Base-by-base conservation (phyloP, 2,888 invertebrate species). In the Mesodorylaimus sp. region DNA sequence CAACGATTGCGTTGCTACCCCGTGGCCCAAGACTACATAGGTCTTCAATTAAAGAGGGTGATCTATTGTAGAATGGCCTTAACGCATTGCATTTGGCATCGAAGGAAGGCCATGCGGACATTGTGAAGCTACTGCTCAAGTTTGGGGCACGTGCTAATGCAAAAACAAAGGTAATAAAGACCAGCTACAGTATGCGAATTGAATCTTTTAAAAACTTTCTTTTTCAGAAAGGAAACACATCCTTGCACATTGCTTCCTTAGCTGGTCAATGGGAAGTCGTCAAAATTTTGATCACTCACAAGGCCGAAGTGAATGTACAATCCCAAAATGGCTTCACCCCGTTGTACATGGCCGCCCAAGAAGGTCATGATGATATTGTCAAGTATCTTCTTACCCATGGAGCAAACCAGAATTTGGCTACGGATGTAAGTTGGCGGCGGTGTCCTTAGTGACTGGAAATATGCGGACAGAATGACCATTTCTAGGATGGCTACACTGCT, bases 291-390 rank as follows among this genome's bases (percentile, higher is more conserved):
- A 81, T 95, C 51, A 85, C 87, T 68, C 80, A 84, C 74, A 83
- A 83, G 56, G 95, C 95, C 58, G 85, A 88, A 64, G 91, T 97
- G 61, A 99, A 99, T 75, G 88, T 91, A 57, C 97, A 99, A 71
- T 88, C 88, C 50, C 54, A 64, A 70, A 93, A 89, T 77, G 97
- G 97, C 55, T 97, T 97, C 72, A 95, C 95, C 1, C 95, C 97
- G 1, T 74, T 99, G 44, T 97, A 99, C 70, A 97, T 97, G 95
- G 95, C 93, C 7, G 93, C 95, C 5, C 97, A 93, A 70, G 93
- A 93, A 72, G 93, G 93, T 70, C 91, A 93, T 64, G 89, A 91
- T 67, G 80, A 80, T 27, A 89, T 93, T 48, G 97, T 97, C 58
- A 83, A 83, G 70, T 85, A 84, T 65, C 76, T 97, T 37, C 74